Base-by-base conservation (phyloP, 2,113 vertebrate species). In the Nothobranchius kuhntae region DNA sequence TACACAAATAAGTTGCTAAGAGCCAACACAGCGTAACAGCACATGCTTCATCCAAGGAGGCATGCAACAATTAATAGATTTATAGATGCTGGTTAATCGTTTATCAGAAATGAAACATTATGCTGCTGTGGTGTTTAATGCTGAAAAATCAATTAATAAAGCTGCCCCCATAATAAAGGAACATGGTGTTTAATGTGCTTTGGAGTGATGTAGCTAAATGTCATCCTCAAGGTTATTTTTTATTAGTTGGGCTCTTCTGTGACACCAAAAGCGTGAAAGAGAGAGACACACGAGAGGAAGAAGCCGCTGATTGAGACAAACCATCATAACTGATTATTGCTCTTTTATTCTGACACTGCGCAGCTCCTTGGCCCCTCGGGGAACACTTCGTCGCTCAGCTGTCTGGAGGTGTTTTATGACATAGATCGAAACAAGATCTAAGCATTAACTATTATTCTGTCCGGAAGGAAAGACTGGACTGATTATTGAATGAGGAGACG, bases 171-270 rank as follows among this genome's bases (percentile, higher is more conserved):
- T 45, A 45, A 45, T 45, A 12, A 45, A 45, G 9, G 44, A 12
- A 45, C 6, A 40, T 40, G 42, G 4, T 2, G 42, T 44, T 44
- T 57, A n/a, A 17, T 42, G 5, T 14, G 61, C 12, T 15, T n/a
- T 38, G 46, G 6, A 12, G 26, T 35, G 9, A 35, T 46, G 40
- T 3, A 30, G 30, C 30, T 17, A 68, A 17, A 61, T 52, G 71
- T 55, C 60, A 46, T 81, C 73, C 61, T 86, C 89, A 91, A 89
- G 86, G 89, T 90, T 89, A 89, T 45, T 55, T 73, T 80, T 72
- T 61, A 36, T 66, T 7, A 10, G 36, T 58, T 72, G 72, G 70
- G 59, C 53, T 11, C 7, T 26, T 61, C 48, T 17, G 40, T 82
- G 75, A 81, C 77, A 72, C 69, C 73, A 68, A 21, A 24, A 56